A percentile compares a stretch with the other conserved stretches of the same genome.
phyloP scores from a whole-genome alignment of 2,797 vertebrate genomes.

The Forpus xanthops region DNA sequence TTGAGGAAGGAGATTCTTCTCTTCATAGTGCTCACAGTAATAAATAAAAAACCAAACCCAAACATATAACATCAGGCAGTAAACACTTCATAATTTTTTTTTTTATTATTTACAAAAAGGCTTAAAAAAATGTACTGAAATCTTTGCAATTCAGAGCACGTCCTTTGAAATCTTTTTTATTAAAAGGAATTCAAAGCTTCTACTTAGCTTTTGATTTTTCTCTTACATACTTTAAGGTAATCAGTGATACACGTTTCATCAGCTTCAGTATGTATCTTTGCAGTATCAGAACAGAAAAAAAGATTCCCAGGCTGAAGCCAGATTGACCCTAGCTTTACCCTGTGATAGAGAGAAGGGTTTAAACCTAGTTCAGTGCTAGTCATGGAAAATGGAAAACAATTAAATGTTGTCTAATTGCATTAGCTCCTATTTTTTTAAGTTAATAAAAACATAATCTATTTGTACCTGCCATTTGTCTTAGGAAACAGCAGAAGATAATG shows the following conservation, averaged over 20 bases:
- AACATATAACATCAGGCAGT: neutral
- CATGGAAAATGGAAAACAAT: slow-evolving; percentile 74
- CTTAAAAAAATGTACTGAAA: neutral
- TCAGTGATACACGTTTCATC: neutral
- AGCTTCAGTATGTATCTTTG: neutral
- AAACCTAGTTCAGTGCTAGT: slow-evolving; percentile 13
- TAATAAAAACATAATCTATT: slow-evolving; percentile 84
- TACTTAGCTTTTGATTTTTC: slow-evolving; percentile 22
- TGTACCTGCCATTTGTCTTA: slow-evolving; percentile 83
- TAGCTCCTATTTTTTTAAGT: slow-evolving; percentile 78
- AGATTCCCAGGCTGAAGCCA: neutral
- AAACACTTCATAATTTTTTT: neutral
- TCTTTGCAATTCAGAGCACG: neutral
- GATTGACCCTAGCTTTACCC: neutral
- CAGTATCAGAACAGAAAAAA: neutral
- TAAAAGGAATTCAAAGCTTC: neutral
- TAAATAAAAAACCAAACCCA: neutral
- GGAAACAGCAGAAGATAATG: slow-evolving; percentile 80
- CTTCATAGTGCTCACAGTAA: neutral
- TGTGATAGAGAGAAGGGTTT: slow-evolving; percentile 1
- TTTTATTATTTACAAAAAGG: neutral
- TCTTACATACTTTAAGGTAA: neutral
- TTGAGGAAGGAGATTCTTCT: neutral
- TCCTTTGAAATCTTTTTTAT: neutral
- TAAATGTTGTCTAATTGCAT: slow-evolving; percentile 74